phyloP scores from a whole-genome alignment of 1,140 invertebrate genomes.

The Temnothorax curvispinosus region DNA sequence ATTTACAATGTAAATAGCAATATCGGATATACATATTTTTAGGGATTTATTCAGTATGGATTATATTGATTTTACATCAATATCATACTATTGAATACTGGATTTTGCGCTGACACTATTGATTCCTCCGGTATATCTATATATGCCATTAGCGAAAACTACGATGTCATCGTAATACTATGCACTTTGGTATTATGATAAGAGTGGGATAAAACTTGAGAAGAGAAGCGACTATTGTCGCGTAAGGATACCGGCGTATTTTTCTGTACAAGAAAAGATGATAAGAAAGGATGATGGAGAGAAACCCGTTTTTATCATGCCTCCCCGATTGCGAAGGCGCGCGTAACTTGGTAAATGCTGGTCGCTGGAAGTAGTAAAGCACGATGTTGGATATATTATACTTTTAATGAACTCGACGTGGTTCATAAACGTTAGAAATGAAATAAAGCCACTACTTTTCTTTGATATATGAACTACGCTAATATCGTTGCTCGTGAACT shows the following conservation, averaged over 20 bases:
- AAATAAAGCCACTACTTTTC: constrained; percentile 57
- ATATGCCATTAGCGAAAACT: constrained; percentile 57
- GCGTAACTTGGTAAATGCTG: constrained; percentile 56
- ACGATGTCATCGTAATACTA: constrained; percentile 58
- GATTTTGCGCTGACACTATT: constrained; percentile 34
- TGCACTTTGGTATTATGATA: constrained; percentile 60
- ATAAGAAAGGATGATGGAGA: constrained; percentile 58
- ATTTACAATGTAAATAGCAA: constrained; percentile 1
- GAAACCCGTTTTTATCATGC: constrained; percentile 55
- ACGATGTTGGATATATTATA: constrained; percentile 55
- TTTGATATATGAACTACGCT: constrained; percentile 36
- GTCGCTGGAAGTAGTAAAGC: constrained; percentile 51
- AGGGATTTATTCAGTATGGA: constrained; percentile 1
- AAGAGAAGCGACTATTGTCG: constrained; percentile 56
- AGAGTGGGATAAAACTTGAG: constrained; percentile 48
- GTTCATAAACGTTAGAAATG: constrained; percentile 60
- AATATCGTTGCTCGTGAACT: constrained; percentile 47
- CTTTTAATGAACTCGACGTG: constrained; percentile 58
- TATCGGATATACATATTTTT: neutral
- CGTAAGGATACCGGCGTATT: constrained; percentile 52
- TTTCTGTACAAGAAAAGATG: constrained; percentile 55
- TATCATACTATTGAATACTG: constrained; percentile 25
- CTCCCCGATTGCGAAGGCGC: constrained; percentile 43
- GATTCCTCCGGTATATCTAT: constrained; percentile 33
- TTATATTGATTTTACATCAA: constrained; percentile 59